A percentile compares a stretch with the other conserved stretches of the same genome.
These are phyloP conservation scores for Puffinus mauretanicus DNA, from an alignment of 2,113 vertebrate genomes.

Conservation along the genomic window DNA sequence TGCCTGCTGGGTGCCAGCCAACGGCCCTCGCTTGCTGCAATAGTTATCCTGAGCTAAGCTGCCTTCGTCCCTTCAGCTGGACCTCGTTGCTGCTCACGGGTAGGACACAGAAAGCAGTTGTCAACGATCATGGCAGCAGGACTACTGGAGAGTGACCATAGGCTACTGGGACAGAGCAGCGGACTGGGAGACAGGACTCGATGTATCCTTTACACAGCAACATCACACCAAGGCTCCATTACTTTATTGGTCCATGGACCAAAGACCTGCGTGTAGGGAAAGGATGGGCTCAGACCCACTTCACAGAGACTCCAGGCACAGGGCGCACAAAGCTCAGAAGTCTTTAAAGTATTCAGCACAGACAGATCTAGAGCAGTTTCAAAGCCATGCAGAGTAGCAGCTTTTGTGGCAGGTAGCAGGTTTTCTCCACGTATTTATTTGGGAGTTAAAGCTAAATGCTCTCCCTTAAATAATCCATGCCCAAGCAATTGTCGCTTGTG, in stretches of 20 bases:
- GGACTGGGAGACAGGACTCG: too few relatives aligned
- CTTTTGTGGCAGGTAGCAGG: neutral
- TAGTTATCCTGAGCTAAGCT: neutral
- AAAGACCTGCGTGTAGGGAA: neutral
- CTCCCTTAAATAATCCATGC: neutral
- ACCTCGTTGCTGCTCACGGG: neutral
- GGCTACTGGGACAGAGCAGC: neutral
- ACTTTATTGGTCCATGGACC: fast-evolving
- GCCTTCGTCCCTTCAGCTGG: neutral
- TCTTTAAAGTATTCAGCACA: neutral
- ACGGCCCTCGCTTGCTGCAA: neutral
- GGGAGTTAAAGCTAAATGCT: neutral
- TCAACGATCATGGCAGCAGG: fast-evolving
- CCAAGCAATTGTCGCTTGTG: neutral
- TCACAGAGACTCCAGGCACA: neutral
- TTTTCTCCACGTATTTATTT: neutral
- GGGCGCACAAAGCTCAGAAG: neutral
- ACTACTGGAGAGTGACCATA: too few relatives aligned
- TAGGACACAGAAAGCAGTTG: neutral
- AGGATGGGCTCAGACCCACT: neutral
- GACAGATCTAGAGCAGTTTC: neutral
- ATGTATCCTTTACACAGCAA: neutral
- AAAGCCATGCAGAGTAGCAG: neutral
- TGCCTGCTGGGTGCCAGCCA: neutral
- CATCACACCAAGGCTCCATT: neutral